These are phyloP conservation scores for Ophiodon elongatus DNA, from an alignment of 2,113 vertebrate species.

Conservation along the genomic window DNA sequence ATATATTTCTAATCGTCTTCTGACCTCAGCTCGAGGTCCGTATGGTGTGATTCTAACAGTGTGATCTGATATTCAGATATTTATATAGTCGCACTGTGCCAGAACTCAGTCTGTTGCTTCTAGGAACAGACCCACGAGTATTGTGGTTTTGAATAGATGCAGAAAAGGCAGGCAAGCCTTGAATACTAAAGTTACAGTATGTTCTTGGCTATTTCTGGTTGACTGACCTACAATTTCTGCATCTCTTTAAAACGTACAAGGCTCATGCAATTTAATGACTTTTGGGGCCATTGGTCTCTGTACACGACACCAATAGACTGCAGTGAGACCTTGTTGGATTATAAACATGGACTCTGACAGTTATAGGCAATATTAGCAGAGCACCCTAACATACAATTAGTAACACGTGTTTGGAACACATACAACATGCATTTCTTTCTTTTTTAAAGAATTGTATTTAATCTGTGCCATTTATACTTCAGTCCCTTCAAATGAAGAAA, in stretches of 20 bases:
- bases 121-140: neutral
- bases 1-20: too few relatives aligned
- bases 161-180: neutral
- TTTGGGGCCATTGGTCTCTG: neutral
- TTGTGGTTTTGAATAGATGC: neutral
- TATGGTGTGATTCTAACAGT: too few relatives aligned
- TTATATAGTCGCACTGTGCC: neutral
- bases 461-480: neutral
- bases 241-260: neutral
- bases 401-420: neutral
- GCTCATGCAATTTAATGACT: neutral
- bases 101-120: neutral
- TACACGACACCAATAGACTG: neutral
- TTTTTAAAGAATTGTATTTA: neutral
- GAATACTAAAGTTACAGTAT: neutral
- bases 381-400: neutral
- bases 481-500: too few relatives aligned
- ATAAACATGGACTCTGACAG: neutral
- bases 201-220: neutral
- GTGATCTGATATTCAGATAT: neutral
- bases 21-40: too few relatives aligned
- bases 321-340: neutral
- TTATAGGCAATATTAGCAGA: neutral
- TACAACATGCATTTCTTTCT: neutral
- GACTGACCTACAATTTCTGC: neutral